Base-by-base conservation (phyloP, 2,888 invertebrate genomes). In the Mesodorylaimus sp. region DNA sequence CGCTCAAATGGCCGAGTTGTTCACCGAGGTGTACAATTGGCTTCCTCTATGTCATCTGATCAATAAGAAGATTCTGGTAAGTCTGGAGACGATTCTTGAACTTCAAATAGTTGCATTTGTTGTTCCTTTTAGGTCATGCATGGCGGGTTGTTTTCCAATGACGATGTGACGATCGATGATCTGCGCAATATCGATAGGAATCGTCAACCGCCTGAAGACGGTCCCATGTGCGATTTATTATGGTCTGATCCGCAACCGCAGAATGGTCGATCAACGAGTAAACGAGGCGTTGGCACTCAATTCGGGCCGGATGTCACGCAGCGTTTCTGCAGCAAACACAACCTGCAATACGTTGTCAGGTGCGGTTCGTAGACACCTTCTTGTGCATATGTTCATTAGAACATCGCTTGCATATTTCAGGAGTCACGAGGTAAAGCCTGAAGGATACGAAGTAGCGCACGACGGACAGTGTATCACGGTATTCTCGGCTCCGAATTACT, bases 401-500 rank as follows among this genome's bases (percentile, higher is more conserved):
- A 24, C 7, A 7, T 45, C 19, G 28, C 24, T 10, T 10, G 7
- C 7, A 7, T 7, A 24, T 52, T 50, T 21, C 47, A 60, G 95
- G 52, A 89, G 89, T 69, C 97, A 97, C 68, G 97, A 97, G 69
- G 93, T 95, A 46, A 95, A 95, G 72, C 81, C 83, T 60, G 82
- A 84, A 50, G 97, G 97, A 0, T 97, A 91, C 66, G 95, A 97
- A 70, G 73, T 86, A 42, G 83, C 84, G 27, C 97, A 97, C 66
- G 79, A 84, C 63, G 89, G 87, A 36, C 85, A 85, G 66, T 95
- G 95, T 68, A 86, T 95, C 65, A 97, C 97, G 13, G 91, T 97
- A 45, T 99, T 97, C 75, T 93, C 93, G 1, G 97, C 97, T 59
- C 97, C 97, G 56, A 99, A 99, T 70, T 97, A 97, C 76, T 97